Base-by-base conservation (phyloP, 2,888 invertebrate species). In the Notodonta dromedarius region DNA sequence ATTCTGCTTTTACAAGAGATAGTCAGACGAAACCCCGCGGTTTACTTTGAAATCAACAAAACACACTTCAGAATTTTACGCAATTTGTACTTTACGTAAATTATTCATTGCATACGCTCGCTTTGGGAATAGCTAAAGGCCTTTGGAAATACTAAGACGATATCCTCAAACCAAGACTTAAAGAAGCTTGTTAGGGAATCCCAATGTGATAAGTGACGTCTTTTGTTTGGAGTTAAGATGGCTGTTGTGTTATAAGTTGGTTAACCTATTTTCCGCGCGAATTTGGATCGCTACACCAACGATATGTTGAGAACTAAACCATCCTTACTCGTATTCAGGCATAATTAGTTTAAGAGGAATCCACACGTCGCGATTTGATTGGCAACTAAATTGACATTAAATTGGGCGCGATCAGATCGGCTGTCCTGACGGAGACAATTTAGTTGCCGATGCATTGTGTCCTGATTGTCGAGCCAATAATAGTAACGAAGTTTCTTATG, bases 31-130 rank as follows among this genome's bases (percentile, higher is more conserved):
- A 40, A 40, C 4, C 9, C 9, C 40, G 6, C 40, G 9, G 12
- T 44, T 44, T 2, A 44, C 32, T 12, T 24, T 12, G 51, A 24
- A 24, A 52, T 24, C 14, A 52, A 52, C 51, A 24, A 24, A 11
- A 11, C 11, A 52, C 32, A 52, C 5, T 5, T 11, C 51, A 24
- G 24, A 24, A 24, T 24, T 24, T 52, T 52, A 52, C 24, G 11
- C 24, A 52, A 24, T 52, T 32, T 24, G 14, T 32, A 52, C 51
- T 24, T 24, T 11, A 0, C 51, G 12, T 16, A 32, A n/a, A 32
- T 50, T 52, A 52, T 52, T 52, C 51, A 52, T 52, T 32, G 24
- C 32, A 16, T 50, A 50, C 6, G 48, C 14, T 14, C 48, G 48
- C 48, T 50, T 50, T 50, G 14, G 5, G 48, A n/a, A 50, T 14